Conservation (phyloP, 2,113 vertebrate genomes). For the Solea senegalensis region DNA sequence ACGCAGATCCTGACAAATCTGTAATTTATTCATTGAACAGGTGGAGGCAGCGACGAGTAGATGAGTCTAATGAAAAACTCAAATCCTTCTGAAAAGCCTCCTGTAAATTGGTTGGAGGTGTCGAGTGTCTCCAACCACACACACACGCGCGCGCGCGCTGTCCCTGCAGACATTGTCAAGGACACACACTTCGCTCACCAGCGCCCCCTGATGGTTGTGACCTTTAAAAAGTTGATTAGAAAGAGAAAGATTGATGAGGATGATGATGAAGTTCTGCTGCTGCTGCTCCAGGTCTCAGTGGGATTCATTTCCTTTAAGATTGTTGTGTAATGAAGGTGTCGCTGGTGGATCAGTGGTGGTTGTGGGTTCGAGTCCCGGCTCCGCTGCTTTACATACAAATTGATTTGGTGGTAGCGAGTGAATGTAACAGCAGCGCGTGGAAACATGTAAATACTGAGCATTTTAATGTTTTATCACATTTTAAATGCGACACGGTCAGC, state of each 20-base stretch:
- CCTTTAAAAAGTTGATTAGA: slow-evolving; percentile 50
- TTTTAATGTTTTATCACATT: too few species aligned
- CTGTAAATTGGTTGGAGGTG: slow-evolving; percentile 73
- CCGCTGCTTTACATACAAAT: too few species aligned
- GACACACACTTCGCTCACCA: background rate
- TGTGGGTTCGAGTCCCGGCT: too few species aligned
- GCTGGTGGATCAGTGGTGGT: too few species aligned
- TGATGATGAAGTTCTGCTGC: background rate
- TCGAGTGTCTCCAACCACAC: slow-evolving; percentile 52
- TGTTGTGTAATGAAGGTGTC: too few species aligned
- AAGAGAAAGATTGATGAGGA: slow-evolving; percentile 48
- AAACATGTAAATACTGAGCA: too few species aligned
- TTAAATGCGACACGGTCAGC: too few species aligned
- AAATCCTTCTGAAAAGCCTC: slow-evolving; percentile 60
- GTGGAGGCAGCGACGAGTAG: slow-evolving; percentile 49
- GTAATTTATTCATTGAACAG: slow-evolving; percentile 77
- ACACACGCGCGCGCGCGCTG: slow-evolving; percentile 13
- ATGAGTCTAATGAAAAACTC: slow-evolving; percentile 65
- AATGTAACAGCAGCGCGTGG: too few species aligned
- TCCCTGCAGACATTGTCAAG: slow-evolving; percentile 27
- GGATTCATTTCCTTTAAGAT: too few species aligned
- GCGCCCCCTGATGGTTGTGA: slow-evolving; percentile 14
- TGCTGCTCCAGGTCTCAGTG: too few species aligned
- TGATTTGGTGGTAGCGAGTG: too few species aligned
- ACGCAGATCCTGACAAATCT: background rate